Percentiles rank a stretch among this genome's conserved stretches.
phyloP scores from a whole-genome alignment of 2,113 vertebrate species.

The Cricetomys ansorgei region DNA sequence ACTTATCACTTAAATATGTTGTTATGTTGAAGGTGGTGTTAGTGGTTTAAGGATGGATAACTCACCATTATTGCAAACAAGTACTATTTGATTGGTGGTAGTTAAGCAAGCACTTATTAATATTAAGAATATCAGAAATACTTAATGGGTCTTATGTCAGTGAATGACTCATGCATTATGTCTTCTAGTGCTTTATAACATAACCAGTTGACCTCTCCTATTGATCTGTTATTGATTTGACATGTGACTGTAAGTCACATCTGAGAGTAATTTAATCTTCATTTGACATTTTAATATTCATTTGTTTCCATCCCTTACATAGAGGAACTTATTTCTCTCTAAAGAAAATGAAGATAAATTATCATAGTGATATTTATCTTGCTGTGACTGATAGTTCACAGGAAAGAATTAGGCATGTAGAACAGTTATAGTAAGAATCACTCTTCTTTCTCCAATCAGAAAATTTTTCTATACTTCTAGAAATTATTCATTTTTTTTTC shows the following conservation, averaged over 20 bases:
- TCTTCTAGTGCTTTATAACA: not conserved
- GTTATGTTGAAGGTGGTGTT: not conserved
- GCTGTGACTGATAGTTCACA: not conserved
- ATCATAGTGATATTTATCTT: not conserved
- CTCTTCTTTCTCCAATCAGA: not conserved
- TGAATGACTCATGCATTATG: slow-evolving; percentile 5
- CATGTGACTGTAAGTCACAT: not conserved
- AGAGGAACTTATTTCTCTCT: slow-evolving; percentile 11
- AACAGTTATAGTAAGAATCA: not conserved
- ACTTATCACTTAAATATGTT: slow-evolving; percentile 3
- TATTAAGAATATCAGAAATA: slow-evolving; percentile 36
- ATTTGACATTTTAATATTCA: not conserved
- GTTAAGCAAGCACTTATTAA: slow-evolving; percentile 27
- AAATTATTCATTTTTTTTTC: slow-evolving; percentile 29
- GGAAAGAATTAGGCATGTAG: not conserved
- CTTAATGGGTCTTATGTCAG: not conserved
- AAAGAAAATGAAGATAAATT: slow-evolving; percentile 10
- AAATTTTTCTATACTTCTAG: not conserved
- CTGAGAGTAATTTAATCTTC: slow-evolving; percentile 25
- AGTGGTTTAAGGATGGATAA: not conserved
- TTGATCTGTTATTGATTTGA: slow-evolving; percentile 63
- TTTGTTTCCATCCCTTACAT: not conserved
- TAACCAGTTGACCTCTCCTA: not conserved
- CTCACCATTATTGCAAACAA: not conserved
- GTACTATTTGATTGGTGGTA: slow-evolving; percentile 24